Percentiles rank a stretch among this genome's conserved stretches.
Conservation (phyloP, 1,140 invertebrate species). For the Diabrotica undecimpunctata region DNA sequence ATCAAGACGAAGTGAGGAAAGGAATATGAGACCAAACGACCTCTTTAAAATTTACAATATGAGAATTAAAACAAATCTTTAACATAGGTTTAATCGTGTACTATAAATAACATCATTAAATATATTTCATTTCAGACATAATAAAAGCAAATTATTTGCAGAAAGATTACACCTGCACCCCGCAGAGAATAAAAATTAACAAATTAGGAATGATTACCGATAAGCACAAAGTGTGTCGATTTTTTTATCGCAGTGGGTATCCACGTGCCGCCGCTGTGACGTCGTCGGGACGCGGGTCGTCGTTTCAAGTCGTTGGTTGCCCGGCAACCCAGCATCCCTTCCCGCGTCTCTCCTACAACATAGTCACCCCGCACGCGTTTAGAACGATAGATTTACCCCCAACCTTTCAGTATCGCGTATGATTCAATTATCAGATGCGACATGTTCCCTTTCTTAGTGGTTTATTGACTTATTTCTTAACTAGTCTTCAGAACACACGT, state of each 20-base stretch:
- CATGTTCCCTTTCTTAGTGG: slow-evolving; percentile 37
- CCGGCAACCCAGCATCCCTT: slow-evolving; percentile 45
- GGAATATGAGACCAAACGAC: too few species aligned
- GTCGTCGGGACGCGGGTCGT: slow-evolving; percentile 23
- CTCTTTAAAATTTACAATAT: too few species aligned
- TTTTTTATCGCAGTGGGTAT: neutral
- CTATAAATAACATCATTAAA: too few species aligned
- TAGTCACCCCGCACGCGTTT: slow-evolving; percentile 23
- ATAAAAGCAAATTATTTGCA: too few species aligned
- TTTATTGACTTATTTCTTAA: slow-evolving; percentile 45
- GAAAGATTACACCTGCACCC: too few species aligned
- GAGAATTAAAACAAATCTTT: too few species aligned
- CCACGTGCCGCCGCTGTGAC: neutral
- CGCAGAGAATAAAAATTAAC: too few species aligned
- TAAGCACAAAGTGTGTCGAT: too few species aligned
- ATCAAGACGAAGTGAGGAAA: too few species aligned
- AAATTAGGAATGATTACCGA: too few species aligned
- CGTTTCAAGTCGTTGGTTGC: slow-evolving; percentile 35
- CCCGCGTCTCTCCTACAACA: slow-evolving; percentile 25
- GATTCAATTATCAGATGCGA: slow-evolving; percentile 45
- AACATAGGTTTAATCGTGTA: too few species aligned
- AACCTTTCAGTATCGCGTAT: slow-evolving; percentile 29
- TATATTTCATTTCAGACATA: too few species aligned
- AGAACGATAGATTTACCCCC: slow-evolving; percentile 14
- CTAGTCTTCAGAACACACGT: slow-evolving; percentile 16